These are phyloP conservation scores for Chrysolina haemoptera DNA, from an alignment of 2,888 invertebrate species.

Conservation along the genomic window DNA sequence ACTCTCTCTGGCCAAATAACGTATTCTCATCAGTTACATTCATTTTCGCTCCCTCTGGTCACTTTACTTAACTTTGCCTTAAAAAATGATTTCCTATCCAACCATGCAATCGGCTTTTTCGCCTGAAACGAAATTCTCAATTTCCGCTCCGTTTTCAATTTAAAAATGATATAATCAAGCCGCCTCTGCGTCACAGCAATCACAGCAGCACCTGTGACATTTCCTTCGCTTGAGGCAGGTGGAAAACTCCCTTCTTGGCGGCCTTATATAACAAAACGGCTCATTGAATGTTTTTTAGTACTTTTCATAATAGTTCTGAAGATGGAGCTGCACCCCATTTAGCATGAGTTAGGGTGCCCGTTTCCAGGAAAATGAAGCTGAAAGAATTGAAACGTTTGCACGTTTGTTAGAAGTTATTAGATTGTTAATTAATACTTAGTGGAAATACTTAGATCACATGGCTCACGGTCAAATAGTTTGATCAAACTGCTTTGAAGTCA, in stretches of 20 bases:
- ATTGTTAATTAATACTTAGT: no score
- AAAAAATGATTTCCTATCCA: background rate
- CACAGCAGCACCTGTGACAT: constrained; percentile 12
- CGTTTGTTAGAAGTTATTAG: no score
- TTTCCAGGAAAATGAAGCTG: background rate
- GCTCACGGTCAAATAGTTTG: no score
- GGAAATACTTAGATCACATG: no score
- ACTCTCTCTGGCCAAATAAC: no score
- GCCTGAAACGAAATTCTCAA: background rate
- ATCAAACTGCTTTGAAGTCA: no score
- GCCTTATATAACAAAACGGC: background rate
- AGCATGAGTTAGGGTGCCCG: constrained; percentile 3
- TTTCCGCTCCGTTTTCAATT: background rate
- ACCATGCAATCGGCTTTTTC: constrained; percentile 12
- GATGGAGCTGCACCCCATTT: constrained; percentile 23
- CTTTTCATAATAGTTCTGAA: constrained; percentile 15
- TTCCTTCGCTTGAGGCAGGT: background rate
- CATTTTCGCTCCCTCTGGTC: background rate
- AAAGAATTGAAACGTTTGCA: background rate
- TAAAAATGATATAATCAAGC: constrained; percentile 6
- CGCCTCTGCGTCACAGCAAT: background rate
- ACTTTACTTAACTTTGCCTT: background rate
- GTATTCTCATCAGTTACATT: background rate
- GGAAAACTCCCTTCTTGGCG: constrained; percentile 1
- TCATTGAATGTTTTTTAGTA: constrained; percentile 26